Evolutionary conservation across 2,113 vertebrate species (phyloP), one percentile per base, ranked within the genome.

Genomic region (Microtus pennsylvanicus): DNA sequence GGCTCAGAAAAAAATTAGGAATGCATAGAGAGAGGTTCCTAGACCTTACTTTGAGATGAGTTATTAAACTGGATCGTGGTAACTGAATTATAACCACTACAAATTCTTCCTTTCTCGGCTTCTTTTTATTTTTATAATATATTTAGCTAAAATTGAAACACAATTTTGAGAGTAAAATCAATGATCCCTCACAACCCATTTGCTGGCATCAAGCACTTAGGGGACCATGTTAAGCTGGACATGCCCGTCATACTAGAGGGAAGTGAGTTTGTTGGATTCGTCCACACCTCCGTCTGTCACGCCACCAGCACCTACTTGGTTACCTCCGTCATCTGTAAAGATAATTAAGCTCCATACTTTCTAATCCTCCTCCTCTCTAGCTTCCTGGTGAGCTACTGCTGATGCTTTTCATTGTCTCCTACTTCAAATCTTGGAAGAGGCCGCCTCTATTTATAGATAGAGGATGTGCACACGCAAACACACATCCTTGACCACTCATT

Each of bases 121-220:
- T 30, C 83, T 14, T 52, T 45, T 14, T 52, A n/a, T 42, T 52
- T 70, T 88, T 82, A 38, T 65, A 96, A 74, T 7, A 65, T 24
- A 77, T 61, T 74, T 38, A 81, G 35, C 52, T 91, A 50, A 89
- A 93, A 93, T 28, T 28, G 65, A 76, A 78, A 91, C 52, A 35
- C n/a, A n/a, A 74, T 5, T 3, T 42, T 7, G 19, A 94, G 33
- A 81, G 58, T 87, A 38, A 81, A 47, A 91, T 50, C 3, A n/a
- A 4, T 14, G 11, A 1, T 21, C 38, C 47, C 50, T 88, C 24
- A 12, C 30, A 77, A 24, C 19, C 42, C 28, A 30, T 12, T 78
- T 72, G 26, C 45, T 26, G 42, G 6, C 8, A 3, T 65, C 50
- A 47, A 93, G 58, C 9, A n/a, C 14, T 13, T 2, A 0, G 7